Conservation (phyloP, 2,113 vertebrate species). For the Anoplopoma fimbria region DNA sequence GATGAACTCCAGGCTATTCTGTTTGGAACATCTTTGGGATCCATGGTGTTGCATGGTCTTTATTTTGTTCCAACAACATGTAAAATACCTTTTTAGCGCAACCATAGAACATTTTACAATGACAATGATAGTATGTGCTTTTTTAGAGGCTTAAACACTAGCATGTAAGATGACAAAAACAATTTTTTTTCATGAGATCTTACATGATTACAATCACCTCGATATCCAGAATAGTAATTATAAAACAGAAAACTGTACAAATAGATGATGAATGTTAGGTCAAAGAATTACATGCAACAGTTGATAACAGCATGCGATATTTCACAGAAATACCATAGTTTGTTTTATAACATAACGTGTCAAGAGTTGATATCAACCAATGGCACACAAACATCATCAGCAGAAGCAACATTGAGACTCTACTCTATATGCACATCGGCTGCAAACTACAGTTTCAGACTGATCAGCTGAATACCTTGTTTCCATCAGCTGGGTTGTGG, state of each 20-base stretch:
- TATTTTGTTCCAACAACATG: slow-evolving; percentile 29
- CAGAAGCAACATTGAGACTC: slow-evolving; percentile 41
- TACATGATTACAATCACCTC: neutral
- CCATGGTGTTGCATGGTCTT: neutral
- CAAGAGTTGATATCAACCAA: no score
- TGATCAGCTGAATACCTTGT: slow-evolving; percentile 92
- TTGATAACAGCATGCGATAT: slow-evolving; percentile 32
- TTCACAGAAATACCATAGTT: neutral
- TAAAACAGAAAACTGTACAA: neutral
- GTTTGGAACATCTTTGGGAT: slow-evolving; percentile 20
- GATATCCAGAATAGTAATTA: neutral
- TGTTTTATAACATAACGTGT: neutral
- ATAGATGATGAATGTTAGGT: neutral
- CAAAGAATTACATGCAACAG: slow-evolving; percentile 41
- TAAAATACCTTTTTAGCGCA: slow-evolving; percentile 26
- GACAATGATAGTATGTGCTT: slow-evolving; percentile 8
- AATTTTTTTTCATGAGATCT: neutral
- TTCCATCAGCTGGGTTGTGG: slow-evolving; percentile 98
- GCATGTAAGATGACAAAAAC: neutral
- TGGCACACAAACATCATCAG: slow-evolving; percentile 32
- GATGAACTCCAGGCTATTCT: neutral
- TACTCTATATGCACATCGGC: slow-evolving; percentile 24
- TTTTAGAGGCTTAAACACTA: neutral
- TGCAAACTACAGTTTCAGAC: slow-evolving; percentile 30
- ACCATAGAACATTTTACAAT: neutral